Evolutionary conservation across 1,140 invertebrate species (phyloP), one percentile per base, ranked within the genome.

Genomic region (Teleopsis dalmanni): DNA sequence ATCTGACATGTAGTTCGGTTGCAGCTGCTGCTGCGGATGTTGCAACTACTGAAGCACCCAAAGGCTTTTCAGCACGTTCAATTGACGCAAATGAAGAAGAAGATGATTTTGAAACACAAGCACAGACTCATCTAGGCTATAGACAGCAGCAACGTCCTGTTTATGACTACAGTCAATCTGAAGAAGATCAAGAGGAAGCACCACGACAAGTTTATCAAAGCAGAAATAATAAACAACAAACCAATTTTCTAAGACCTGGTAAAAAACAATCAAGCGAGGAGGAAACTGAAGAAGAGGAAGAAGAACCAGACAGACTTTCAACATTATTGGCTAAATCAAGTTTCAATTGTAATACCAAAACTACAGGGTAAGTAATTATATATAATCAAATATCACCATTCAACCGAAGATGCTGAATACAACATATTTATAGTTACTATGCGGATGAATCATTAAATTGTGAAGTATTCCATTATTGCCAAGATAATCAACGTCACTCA

Each of bases 391-490:
- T 29, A 27, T 27, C 23, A 35, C 16, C 9, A 19, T 8, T 11
- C 34, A n/a, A n/a, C 34, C 14, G 6, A 36, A 10, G 6, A 36
- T 36, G 8, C 14, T n/a, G 14, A 36, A 36, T 36, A 6, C 6
- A 11, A n/a, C 16, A 36, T 27, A 34, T 13, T 10, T n/a, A 0
- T 23, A 70, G 67, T 14, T 95, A 94, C 73, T 94, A 94, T 63
- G 91, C 91, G 18, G 90, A 94, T 62, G 86, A 91, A 57, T 85
- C 85, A 41, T 78, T 95, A 19, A 81, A 84, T 57, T 95, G 91
- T 61, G 88, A 93, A 69, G 88, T 93, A 0, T 95, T 95, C 81
- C 91, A 95, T 67, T 95, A 94, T 70, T 94, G 91, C 65, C 88
- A 92, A 59, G 89, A 91, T 49, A 88, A 83, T 53, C 86, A 87